These are phyloP conservation scores for Ceyx melanurus DNA, from an alignment of 2,113 vertebrate genomes.

Conservation along the genomic window DNA sequence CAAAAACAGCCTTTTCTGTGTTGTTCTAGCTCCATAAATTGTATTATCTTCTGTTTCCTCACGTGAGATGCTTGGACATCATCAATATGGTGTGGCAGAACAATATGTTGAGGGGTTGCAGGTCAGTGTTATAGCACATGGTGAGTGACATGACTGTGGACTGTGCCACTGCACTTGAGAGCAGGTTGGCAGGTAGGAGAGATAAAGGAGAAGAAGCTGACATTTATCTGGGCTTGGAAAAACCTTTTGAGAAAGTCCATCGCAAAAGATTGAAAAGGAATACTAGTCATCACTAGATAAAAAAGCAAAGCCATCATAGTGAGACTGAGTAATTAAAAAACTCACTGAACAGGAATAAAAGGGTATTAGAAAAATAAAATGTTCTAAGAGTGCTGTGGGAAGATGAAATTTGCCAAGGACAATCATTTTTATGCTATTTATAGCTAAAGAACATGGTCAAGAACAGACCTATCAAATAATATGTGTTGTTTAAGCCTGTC, in stretches of 20 bases:
- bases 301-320: not conserved
- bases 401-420: not conserved
- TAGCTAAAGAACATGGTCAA: not conserved
- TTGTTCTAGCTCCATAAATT: not conserved
- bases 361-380: not conserved
- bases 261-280: not conserved
- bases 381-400: not conserved
- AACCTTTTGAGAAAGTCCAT: not conserved
- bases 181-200: not conserved
- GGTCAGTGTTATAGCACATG: not conserved
- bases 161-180: not conserved
- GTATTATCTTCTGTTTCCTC: not conserved
- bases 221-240: not conserved
- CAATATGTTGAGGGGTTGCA: not conserved
- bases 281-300: not conserved
- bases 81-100: not conserved
- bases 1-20: not conserved
- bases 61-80: not conserved
- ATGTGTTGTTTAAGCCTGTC: no score
- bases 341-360: not conserved
- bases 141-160: not conserved
- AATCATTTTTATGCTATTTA: not conserved
- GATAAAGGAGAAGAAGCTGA: not conserved
- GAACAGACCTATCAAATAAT: not conserved
- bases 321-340: not conserved